These are phyloP conservation scores for Pollenia angustigena DNA, from an alignment of 2,888 invertebrate species.

Conservation along the genomic window DNA sequence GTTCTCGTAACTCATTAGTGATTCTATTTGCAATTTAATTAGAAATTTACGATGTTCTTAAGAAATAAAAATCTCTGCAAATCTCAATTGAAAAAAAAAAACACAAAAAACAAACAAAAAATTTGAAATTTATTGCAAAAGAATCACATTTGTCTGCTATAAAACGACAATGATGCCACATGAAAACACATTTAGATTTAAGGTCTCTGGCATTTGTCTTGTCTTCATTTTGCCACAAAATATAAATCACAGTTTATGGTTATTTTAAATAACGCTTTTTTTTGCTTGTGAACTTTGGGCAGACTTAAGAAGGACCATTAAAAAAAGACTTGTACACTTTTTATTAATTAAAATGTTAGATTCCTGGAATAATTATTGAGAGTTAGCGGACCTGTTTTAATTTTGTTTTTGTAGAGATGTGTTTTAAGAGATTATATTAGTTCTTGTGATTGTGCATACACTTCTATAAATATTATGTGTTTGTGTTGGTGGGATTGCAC, in stretches of 20 bases:
- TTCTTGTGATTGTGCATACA: too few species aligned
- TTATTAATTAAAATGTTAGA: too few species aligned
- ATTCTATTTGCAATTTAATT: constrained; percentile 43
- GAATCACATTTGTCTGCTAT: not conserved
- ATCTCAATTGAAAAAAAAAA: not conserved
- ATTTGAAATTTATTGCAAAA: constrained; percentile 25
- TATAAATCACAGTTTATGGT: not conserved
- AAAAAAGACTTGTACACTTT: too few species aligned
- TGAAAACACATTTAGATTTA: not conserved
- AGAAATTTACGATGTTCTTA: not conserved
- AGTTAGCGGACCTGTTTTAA: too few species aligned
- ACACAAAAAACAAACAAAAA: too few species aligned
- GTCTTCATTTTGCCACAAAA: not conserved
- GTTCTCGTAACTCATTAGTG: constrained; percentile 23
- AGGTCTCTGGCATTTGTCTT: not conserved
- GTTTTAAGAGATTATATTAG: too few species aligned
- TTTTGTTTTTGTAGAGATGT: too few species aligned
- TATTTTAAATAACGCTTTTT: not conserved
- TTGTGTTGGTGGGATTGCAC: too few species aligned
- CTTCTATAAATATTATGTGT: too few species aligned
- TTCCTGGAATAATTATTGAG: too few species aligned
- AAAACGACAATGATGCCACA: not conserved
- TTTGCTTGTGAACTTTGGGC: not conserved
- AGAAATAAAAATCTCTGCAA: constrained; percentile 5
- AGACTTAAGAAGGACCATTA: too few species aligned